Conservation (phyloP, 2,113 vertebrate species). For the Dermatemys mawii region DNA sequence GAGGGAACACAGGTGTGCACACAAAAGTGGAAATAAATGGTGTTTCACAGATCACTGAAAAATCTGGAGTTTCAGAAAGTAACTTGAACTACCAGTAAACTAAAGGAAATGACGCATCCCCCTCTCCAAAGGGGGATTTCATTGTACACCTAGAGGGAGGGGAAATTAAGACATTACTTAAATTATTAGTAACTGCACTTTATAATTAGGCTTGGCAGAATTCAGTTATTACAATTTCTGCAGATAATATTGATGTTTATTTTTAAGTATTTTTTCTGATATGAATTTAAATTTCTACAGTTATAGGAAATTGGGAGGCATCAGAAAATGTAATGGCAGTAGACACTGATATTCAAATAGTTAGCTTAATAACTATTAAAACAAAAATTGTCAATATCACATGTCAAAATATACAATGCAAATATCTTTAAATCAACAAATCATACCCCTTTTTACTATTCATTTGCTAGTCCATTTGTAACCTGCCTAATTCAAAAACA, state of each 20-base stretch:
- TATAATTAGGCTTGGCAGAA: not conserved
- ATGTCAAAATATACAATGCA: not conserved
- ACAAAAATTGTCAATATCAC: not conserved
- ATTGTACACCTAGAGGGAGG: not conserved
- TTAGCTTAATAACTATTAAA: not conserved
- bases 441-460: not conserved
- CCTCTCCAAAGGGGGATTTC: not conserved
- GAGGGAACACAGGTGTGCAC: too few species aligned
- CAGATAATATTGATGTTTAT: not conserved
- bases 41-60: not conserved
- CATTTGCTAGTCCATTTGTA: not conserved
- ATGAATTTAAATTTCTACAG: not conserved
- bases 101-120: not conserved
- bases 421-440: not conserved
- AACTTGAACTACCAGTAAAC: not conserved
- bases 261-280: not conserved
- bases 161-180: not conserved
- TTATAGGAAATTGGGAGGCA: not conserved
- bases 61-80: not conserved
- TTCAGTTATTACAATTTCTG: not conserved
- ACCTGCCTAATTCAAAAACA: not conserved
- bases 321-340: not conserved
- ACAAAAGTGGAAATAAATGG: not conserved
- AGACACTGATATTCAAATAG: not conserved
- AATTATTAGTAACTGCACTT: not conserved